Percentiles rank a stretch among this genome's conserved stretches.
phyloP scores from a whole-genome alignment of 2,888 invertebrate genomes.

The Drosophila nr. medialis region DNA sequence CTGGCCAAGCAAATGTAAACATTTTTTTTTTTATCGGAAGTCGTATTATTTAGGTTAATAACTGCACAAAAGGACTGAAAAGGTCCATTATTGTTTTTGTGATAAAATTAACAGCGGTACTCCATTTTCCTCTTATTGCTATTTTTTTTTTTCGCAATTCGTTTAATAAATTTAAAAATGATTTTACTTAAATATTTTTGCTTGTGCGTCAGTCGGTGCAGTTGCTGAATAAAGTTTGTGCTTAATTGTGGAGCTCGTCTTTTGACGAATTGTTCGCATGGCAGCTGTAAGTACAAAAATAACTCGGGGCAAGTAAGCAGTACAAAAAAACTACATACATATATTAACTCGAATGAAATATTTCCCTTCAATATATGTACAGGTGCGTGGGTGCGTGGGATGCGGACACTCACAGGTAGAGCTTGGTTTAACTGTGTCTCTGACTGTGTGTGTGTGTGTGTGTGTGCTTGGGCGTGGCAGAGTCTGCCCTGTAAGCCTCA shows the following conservation, averaged over 20 bases:
- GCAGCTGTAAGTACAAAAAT: background rate
- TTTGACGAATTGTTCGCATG: background rate
- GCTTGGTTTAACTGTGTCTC: background rate
- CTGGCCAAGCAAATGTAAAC: background rate
- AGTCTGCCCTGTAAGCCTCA: conserved; percentile 26
- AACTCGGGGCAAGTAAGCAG: conserved; percentile 1
- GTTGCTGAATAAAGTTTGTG: background rate
- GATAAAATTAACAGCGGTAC: background rate
- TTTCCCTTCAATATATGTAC: background rate
- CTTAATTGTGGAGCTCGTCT: background rate
- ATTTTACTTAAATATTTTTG: background rate
- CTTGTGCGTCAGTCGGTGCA: background rate
- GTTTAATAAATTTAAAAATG: background rate
- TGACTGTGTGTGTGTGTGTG: background rate
- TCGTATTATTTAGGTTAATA: conserved; percentile 1
- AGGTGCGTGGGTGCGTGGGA: background rate
- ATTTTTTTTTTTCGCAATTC: background rate
- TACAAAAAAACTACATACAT: background rate
- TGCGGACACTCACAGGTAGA: conserved; percentile 1
- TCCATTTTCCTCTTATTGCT: background rate
- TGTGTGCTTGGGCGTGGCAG: conserved; percentile 10
- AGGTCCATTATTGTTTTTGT: background rate
- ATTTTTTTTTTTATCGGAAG: background rate
- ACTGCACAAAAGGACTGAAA: background rate
- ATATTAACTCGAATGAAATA: conserved; percentile 5